Evolutionary conservation across 2,888 invertebrate species (phyloP).

Genomic region (Dryomyza anilis): DNA sequence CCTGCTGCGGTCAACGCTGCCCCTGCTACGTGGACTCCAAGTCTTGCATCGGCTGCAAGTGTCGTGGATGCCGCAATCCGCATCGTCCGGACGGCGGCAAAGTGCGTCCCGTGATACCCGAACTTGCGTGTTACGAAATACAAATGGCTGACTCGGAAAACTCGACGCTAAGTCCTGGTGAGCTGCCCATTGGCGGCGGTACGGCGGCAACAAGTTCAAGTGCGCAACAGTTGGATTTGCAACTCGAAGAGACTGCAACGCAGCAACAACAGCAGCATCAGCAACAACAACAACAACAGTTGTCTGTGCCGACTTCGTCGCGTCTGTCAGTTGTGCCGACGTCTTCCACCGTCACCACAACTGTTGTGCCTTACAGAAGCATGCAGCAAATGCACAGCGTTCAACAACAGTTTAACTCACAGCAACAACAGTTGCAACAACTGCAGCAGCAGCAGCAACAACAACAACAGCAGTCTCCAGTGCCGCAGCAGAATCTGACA

Average conservation of each 20-base stretch:
- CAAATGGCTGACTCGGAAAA: constrained; percentile 52
- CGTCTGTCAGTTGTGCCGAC: constrained; percentile 16
- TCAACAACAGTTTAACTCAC: constrained; percentile 14
- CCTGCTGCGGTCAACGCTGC: constrained; percentile 92
- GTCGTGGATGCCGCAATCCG: constrained; percentile 91
- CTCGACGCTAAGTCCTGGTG: constrained; percentile 38
- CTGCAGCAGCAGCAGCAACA: constrained; percentile 19
- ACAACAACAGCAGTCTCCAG: constrained; percentile 2
- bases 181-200: constrained; percentile 37
- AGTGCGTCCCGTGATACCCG: constrained; percentile 71
- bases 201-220: constrained; percentile 21
- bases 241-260: constrained; percentile 2
- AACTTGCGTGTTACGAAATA: constrained; percentile 68
- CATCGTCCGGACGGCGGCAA: constrained; percentile 82
- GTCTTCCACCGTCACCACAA: constrained; percentile 25
- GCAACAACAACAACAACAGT: too few species aligned
- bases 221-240: constrained; percentile 13
- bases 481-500: not conserved
- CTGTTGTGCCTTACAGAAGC: constrained; percentile 25
- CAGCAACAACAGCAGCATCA: constrained; percentile 17
- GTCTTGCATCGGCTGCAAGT: constrained; percentile 88
- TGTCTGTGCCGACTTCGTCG: constrained; percentile 14
- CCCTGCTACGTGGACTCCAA: constrained; percentile 92
- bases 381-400: constrained; percentile 24
- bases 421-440: not conserved